Evolutionary conservation across 2,888 invertebrate species (phyloP), one percentile per base, ranked within the genome.

Genomic region (Allacma fusca): DNA sequence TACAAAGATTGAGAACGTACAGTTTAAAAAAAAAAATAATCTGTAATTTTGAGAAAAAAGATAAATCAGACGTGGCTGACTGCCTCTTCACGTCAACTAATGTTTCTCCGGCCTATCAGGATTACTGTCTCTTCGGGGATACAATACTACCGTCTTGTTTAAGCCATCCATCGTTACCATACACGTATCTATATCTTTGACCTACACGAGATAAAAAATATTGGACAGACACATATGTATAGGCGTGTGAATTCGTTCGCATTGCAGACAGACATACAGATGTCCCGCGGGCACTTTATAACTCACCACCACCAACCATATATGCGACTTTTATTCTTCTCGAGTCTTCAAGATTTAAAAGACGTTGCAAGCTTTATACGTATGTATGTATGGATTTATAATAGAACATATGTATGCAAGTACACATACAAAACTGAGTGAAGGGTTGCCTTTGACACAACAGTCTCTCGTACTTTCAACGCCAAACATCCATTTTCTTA

Each of bases 381-480:
- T n/a, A 50, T 16, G 16, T 13, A n/a, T 50, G 19, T 50, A 12
- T 16, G 2, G 50, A 12, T 12, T 1, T 16, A 19, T 19, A 50
- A 19, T 4, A n/a, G 16, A 50, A 50, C 7, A 40, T 9, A 40
- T 40, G 5, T 5, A 40, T 9, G 40, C 40, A 40, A 40, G 13
- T 40, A 40, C 5, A 40, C 40, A 40, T 40, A 40, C 40, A 50
- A 4, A 50, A 4, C 2, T 12, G 5, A 50, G 50, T 16, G 2
- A 16, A 13, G 50, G 50, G 1, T 19, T 50, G 50, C 2, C 50
- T 19, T 13, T n/a, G n/a, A 19, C 50, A 16, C 16, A 50, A n/a
- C 50, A 50, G n/a, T 50, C 50, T 50, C 19, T 50, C 50, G n/a
- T 9, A n/a, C 50, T 50, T 50, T 50, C 50, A 50, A 50, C 50